Evolutionary conservation across 2,888 invertebrate species (phyloP).

Genomic region (Elegia similella): DNA sequence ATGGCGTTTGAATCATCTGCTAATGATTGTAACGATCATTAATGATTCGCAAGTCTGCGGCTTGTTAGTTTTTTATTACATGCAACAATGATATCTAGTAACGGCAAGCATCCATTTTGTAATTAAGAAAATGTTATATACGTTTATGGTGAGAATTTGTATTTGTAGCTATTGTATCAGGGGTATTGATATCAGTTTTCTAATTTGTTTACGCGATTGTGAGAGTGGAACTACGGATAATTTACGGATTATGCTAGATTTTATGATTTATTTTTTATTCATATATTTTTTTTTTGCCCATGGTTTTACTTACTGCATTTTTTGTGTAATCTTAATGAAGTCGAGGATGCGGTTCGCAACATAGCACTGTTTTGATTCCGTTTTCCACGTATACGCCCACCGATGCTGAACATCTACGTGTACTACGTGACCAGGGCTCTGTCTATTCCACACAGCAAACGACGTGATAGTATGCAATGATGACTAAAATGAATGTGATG

Average conservation of each 20-base stretch:
- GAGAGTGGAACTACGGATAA: background rate
- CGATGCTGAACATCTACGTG: too few relatives aligned
- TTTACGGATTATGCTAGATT: background rate
- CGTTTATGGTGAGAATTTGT: conserved; percentile 8
- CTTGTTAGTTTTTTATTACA: conserved; percentile 10
- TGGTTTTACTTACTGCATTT: too few relatives aligned
- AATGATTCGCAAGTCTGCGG: conserved; percentile 2
- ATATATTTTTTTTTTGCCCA: too few relatives aligned
- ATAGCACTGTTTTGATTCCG: too few relatives aligned
- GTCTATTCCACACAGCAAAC: too few relatives aligned
- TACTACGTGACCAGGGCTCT: too few relatives aligned
- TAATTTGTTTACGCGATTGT: background rate
- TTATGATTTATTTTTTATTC: background rate
- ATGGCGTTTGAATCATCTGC: conserved; percentile 35
- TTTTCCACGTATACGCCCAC: too few relatives aligned
- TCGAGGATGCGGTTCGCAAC: too few relatives aligned
- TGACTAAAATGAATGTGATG: too few relatives aligned
- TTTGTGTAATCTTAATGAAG: too few relatives aligned
- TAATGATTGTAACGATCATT: conserved; percentile 29
- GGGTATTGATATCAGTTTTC: background rate
- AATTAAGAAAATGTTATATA: conserved; percentile 9
- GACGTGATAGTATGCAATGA: too few relatives aligned
- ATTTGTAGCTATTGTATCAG: background rate
- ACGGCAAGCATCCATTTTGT: conserved; percentile 4
- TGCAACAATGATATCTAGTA: conserved; percentile 15